Base-by-base conservation (phyloP, 1,140 invertebrate genomes). In the Bradynema listronoti region DNA sequence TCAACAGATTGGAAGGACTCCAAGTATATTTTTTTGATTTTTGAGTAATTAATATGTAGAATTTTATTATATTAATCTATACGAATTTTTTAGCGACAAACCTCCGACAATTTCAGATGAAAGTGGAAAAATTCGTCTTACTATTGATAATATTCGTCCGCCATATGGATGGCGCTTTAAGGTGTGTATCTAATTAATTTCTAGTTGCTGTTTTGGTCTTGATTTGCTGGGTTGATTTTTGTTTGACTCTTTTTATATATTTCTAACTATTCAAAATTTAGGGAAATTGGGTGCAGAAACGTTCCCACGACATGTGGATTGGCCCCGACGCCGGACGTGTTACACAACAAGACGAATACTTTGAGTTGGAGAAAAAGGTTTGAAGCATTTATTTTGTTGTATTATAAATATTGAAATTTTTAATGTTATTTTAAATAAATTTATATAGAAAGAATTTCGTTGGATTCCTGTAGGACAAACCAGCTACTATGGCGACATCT, bases 221-320 rank as follows among this genome's bases (percentile, higher is more conserved):
- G n/a, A n/a, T n/a, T n/a, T n/a, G n/a, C n/a, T n/a, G n/a, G n/a
- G n/a, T n/a, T n/a, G n/a, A n/a, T n/a, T n/a, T n/a, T n/a, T n/a
- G n/a, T n/a, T n/a, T n/a, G n/a, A n/a, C n/a, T n/a, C n/a, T n/a
- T n/a, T n/a, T n/a, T n/a, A n/a, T n/a, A n/a, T n/a, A n/a, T n/a
- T n/a, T n/a, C n/a, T n/a, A n/a, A n/a, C n/a, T n/a, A n/a, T n/a
- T n/a, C n/a, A n/a, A n/a, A n/a, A n/a, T n/a, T 45, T 55, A 55
- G 32, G 65, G 68, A 9, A 51, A 72, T 30, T 68, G 65, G 65
- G 50, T 22, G 14, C 41, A 27, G 24, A 69, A 71, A 25, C 36
- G 65, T 7, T 73, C 53, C 1, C 68, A 73, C 36, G 71, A 74
- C 22, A 71, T 74, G 68, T 71, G 60, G 41, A 66, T 71, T 27